Evolutionary conservation across 2,797 vertebrate species (phyloP).

Genomic region (Rhyacichthys aspro): DNA sequence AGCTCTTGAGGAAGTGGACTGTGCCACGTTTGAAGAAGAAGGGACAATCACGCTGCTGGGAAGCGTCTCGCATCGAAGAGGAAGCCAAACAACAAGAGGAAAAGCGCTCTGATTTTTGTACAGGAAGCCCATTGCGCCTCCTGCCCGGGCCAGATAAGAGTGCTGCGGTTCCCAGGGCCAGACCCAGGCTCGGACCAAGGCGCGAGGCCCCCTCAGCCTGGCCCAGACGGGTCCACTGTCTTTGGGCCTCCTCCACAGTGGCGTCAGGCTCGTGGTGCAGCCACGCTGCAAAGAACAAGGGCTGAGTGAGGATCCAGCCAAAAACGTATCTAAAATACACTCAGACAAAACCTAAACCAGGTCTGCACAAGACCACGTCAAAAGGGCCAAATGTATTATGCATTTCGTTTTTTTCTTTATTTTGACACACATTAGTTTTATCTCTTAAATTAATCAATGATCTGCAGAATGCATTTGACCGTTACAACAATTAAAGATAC

Average conservation of each 20-base stretch:
- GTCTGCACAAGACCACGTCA: constrained; percentile 46
- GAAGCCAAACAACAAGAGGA: constrained; percentile 99
- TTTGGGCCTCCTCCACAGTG: constrained; percentile 83
- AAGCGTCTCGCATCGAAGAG: constrained; percentile 96
- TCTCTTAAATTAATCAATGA: background rate
- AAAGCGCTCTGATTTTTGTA: constrained; percentile 99
- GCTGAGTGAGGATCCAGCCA: constrained; percentile 81
- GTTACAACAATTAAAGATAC: constrained; percentile 6
- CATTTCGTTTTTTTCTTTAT: background rate
- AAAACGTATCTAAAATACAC: constrained; percentile 67
- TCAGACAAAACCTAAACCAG: constrained; percentile 67
- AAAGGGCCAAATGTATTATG: constrained; percentile 31
- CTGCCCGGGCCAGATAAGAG: constrained; percentile 99
- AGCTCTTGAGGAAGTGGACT: constrained; percentile 97
- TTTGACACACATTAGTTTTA: background rate
- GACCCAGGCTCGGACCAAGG: constrained; percentile 82
- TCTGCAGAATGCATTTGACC: constrained; percentile 45
- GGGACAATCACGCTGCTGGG: constrained; percentile 99
- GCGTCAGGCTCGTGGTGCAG: constrained; percentile 87
- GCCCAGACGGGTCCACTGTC: constrained; percentile 80
- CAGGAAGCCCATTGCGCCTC: constrained; percentile 98
- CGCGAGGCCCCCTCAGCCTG: constrained; percentile 88
- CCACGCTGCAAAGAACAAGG: constrained; percentile 86
- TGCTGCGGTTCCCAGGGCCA: constrained; percentile 92
- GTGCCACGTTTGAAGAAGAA: constrained; percentile 99